Evolutionary conservation across 1,140 invertebrate species (phyloP).

Genomic region (Drosophila azteca): DNA sequence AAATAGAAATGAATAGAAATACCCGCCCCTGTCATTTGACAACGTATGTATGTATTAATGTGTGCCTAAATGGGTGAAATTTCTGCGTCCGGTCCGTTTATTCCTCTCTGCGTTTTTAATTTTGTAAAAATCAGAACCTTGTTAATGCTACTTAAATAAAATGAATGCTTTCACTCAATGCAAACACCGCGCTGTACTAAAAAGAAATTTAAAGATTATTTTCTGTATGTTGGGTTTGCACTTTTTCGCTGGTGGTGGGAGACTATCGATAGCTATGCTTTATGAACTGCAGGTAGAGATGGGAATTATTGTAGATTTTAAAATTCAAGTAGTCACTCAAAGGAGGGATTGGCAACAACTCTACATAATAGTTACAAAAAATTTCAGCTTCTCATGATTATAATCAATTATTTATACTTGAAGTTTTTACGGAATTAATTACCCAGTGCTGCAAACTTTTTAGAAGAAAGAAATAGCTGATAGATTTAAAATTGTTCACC

Average conservation of each 20-base stretch:
- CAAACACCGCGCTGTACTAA: constrained; percentile 21
- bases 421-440: too few species aligned
- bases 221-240: constrained; percentile 25
- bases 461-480: too few species aligned
- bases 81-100: constrained; percentile 9
- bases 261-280: constrained; percentile 21
- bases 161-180: constrained; percentile 49
- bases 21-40: constrained; percentile 33
- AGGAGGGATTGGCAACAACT: too few species aligned
- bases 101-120: constrained; percentile 1
- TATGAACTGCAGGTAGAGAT: constrained; percentile 7
- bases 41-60: constrained; percentile 22
- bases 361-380: too few species aligned
- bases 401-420: too few species aligned
- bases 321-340: constrained; percentile 17
- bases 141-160: constrained; percentile 57
- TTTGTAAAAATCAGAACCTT: constrained; percentile 30
- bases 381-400: too few species aligned
- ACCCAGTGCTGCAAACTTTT: too few species aligned
- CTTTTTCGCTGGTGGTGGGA: constrained; percentile 50
- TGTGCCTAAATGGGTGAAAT: constrained; percentile 6
- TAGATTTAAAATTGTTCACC: too few species aligned
- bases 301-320: neutral
- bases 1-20: neutral
- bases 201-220: constrained; percentile 43